phyloP scores from a whole-genome alignment of 2,797 vertebrate genomes.

The Trachops cirrhosus region DNA sequence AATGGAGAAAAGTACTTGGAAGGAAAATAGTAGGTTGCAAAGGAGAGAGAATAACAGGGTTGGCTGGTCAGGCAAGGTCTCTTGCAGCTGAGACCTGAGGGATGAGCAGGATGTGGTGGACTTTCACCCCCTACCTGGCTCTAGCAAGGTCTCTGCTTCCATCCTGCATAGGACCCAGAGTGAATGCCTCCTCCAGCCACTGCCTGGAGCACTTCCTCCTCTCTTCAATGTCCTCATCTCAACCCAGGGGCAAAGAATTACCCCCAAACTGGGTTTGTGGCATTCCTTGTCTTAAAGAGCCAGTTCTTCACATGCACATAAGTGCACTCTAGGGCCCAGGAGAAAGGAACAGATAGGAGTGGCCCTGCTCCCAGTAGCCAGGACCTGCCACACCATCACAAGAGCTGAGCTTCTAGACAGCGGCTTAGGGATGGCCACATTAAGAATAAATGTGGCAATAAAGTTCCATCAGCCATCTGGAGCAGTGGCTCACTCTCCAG shows the following conservation, averaged over 20 bases:
- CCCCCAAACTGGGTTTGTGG: background rate
- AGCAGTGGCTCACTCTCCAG: background rate
- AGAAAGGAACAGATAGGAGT: background rate
- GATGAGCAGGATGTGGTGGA: background rate
- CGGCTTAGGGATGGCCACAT: conserved; percentile 46
- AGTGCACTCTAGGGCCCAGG: background rate
- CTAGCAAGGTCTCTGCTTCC: background rate
- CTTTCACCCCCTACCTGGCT: background rate
- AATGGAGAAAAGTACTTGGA: conserved; percentile 8
- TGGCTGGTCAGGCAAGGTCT: background rate
- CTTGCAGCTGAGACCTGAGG: background rate
- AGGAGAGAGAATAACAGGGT: background rate
- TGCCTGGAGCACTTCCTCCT: background rate
- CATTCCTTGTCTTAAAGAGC: background rate
- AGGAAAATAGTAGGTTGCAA: background rate
- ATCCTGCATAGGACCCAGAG: background rate
- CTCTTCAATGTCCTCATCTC: background rate
- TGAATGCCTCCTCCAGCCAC: background rate
- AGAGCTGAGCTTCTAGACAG: conserved; percentile 26
- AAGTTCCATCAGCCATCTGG: conserved; percentile 74
- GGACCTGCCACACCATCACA: background rate
- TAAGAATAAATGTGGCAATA: conserved; percentile 70
- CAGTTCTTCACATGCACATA: background rate
- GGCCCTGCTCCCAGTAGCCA: background rate
- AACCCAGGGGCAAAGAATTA: background rate